Conservation (phyloP, 2,797 vertebrate species). For the Eulemur coronatus region DNA sequence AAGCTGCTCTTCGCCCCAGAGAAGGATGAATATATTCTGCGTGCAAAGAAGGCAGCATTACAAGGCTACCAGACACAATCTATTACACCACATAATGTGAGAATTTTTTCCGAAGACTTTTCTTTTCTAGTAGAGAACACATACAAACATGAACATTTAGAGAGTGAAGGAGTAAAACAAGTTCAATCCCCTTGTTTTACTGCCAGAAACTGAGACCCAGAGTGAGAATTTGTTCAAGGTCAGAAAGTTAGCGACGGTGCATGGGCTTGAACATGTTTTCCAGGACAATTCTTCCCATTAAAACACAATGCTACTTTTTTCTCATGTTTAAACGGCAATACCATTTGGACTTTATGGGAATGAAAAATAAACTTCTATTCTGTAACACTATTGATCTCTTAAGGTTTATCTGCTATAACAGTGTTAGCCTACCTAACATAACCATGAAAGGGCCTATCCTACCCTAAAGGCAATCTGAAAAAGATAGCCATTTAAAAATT, state of each 20-base stretch:
- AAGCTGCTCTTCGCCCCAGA: not conserved
- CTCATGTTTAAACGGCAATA: not conserved
- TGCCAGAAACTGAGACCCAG: not conserved
- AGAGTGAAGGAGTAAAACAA: not conserved
- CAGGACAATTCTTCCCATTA: not conserved
- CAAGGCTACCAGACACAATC: not conserved
- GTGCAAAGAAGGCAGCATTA: not conserved
- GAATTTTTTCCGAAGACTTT: not conserved
- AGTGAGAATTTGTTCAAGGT: not conserved
- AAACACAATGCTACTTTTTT: not conserved
- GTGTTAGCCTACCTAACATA: not conserved
- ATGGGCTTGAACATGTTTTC: not conserved
- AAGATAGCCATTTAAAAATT: not conserved
- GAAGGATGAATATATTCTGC: not conserved
- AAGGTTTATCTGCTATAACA: not conserved
- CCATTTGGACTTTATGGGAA: conserved; percentile 28
- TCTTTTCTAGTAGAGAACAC: not conserved
- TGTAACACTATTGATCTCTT: not conserved
- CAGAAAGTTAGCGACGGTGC: not conserved
- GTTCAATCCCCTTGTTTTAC: not conserved
- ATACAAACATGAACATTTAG: not conserved
- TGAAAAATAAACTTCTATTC: not conserved
- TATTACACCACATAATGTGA: not conserved
- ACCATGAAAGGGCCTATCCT: not conserved
- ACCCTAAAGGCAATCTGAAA: conserved; percentile 44